Conservation (phyloP, 2,797 vertebrate genomes). For the Enteromius fasciolatus region DNA sequence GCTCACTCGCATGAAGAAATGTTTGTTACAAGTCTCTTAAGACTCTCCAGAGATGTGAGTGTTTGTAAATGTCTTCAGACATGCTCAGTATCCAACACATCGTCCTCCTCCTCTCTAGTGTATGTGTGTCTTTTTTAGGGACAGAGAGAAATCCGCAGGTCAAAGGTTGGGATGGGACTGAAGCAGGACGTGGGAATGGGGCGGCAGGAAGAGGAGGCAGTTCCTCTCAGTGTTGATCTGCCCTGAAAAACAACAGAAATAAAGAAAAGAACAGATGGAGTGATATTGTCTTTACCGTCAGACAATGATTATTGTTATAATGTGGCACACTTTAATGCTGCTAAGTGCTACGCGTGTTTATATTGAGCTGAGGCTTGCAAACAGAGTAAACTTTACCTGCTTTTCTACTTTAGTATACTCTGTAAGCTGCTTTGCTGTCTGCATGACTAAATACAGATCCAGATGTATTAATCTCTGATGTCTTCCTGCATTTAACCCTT, state of each 20-base stretch:
- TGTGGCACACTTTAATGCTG: not conserved
- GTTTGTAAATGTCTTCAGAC: not conserved
- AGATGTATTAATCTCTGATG: not conserved
- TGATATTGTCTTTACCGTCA: conserved; percentile 4
- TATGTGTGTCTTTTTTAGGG: not conserved
- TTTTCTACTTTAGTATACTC: not conserved
- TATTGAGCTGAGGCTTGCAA: not conserved
- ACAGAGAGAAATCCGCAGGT: not conserved
- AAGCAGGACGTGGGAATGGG: conserved; percentile 30
- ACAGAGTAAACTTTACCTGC: not conserved
- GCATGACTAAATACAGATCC: conserved; percentile 7
- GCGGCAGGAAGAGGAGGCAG: conserved; percentile 11
- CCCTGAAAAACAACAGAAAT: conserved; percentile 14
- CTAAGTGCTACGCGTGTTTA: not conserved
- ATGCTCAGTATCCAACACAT: not conserved
- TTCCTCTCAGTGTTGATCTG: conserved; percentile 18
- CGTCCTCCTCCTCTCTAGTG: not conserved
- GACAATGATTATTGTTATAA: not conserved
- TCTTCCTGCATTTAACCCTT: not conserved
- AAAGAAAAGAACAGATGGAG: conserved; percentile 9
- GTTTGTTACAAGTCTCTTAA: not conserved
- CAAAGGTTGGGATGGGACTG: conserved; percentile 7
- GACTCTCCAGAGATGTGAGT: not conserved
- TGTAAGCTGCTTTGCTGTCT: not conserved
- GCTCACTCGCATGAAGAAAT: not conserved